Evolutionary conservation across 2,113 vertebrate species (phyloP), one percentile per base, ranked within the genome.

Genomic region (Sylvia atricapilla): DNA sequence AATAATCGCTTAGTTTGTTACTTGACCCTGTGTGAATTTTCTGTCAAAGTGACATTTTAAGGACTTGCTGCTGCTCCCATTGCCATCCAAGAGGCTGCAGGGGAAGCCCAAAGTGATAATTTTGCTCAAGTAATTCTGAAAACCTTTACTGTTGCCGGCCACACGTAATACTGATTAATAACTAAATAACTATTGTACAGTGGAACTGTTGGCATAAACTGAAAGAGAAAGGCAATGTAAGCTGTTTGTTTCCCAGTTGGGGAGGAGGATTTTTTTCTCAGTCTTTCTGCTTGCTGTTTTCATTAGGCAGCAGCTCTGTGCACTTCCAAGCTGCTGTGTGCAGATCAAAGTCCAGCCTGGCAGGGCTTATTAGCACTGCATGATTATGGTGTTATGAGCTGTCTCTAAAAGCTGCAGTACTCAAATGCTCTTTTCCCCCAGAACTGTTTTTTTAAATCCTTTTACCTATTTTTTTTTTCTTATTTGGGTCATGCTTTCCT

Each of bases 281-380:
- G 74, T 63, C 90, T 90, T 91, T 94, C 92, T 95, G 81, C 72
- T 89, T 81, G 95, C 73, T 76, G 87, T 94, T 93, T 95, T 91
- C 82, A 88, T 90, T 83, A 95, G 91, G 92, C 88, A 81, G 76
- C 87, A 86, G 95, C 86, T 87, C 95, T 88, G 83, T 0, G 19
- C 80, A 79, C 74, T 89, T 90, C 37, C 87, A 89, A 94, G 91
- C 93, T 82, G 86, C 89, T 84, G 73, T 63, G 93, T 10, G 18
- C 91, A 97, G 96, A 96, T 93, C 96, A 93, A 93, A 96, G 94
- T 94, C 94, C 94, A 93, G 92, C 76, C 90, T 94, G 67, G 93
- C 93, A 97, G 84, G 77, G 86, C 91, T 95, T 95, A 94, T 95
- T 95, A 96, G 86, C 73, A 4, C 94, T 79, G 84, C 81, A 41